Evolutionary conservation across 2,888 invertebrate genomes (phyloP).

Genomic region (Pollenia amentaria): DNA sequence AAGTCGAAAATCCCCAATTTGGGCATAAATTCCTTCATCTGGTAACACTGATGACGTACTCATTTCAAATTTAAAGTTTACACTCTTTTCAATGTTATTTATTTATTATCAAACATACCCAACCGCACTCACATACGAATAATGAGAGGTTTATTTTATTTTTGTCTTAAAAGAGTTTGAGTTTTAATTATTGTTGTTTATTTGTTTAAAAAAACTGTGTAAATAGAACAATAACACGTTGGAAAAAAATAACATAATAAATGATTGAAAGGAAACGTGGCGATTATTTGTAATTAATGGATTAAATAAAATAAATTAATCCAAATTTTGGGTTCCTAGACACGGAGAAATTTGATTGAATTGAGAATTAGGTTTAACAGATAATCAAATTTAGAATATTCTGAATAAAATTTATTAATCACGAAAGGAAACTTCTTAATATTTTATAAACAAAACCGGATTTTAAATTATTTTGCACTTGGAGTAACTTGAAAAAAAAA

Average conservation of each 20-base stretch:
- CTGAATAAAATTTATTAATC: too few relatives aligned
- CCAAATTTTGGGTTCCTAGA: too few relatives aligned
- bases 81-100: too few relatives aligned
- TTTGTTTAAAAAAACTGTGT: conserved; percentile 52
- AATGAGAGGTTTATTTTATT: neutral
- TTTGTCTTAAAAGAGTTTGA: neutral
- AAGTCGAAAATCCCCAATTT: too few relatives aligned
- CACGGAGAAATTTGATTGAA: too few relatives aligned
- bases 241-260: conserved; percentile 18
- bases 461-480: neutral
- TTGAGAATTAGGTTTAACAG: too few relatives aligned
- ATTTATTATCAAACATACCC: too few relatives aligned
- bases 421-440: neutral
- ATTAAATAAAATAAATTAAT: neutral
- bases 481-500: neutral
- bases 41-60: too few relatives aligned
- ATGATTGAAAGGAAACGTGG: conserved; percentile 62
- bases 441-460: neutral
- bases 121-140: neutral
- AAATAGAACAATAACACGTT: conserved; percentile 65
- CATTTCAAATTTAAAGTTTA: too few relatives aligned
- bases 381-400: too few relatives aligned
- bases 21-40: too few relatives aligned
- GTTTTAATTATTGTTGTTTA: conserved; percentile 30
- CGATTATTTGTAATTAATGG: conserved; percentile 29